phyloP scores from a whole-genome alignment of 2,888 invertebrate species.

The Magallana nippona region DNA sequence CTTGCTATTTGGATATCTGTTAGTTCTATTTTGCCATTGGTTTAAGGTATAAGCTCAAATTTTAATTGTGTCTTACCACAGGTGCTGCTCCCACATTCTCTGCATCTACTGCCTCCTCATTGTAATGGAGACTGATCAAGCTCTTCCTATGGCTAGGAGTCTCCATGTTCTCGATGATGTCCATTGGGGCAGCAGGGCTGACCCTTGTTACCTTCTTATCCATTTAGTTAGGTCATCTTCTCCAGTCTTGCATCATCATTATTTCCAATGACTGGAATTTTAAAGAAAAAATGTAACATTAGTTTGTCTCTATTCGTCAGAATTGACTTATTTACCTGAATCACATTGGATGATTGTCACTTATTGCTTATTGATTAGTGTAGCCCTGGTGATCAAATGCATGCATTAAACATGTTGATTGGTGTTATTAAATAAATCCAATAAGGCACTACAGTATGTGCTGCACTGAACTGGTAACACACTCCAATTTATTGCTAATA shows the following conservation, averaged over 20 bases:
- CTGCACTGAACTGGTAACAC: too few relatives aligned
- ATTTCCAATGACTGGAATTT: background rate
- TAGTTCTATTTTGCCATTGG: too few relatives aligned
- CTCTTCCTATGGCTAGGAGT: slow-evolving; percentile 34
- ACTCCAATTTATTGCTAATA: too few relatives aligned
- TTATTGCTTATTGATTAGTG: background rate
- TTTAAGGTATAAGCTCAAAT: too few relatives aligned
- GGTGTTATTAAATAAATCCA: too few relatives aligned
- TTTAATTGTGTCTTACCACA: slow-evolving; percentile 50
- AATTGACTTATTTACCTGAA: too few relatives aligned
- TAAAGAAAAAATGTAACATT: background rate
- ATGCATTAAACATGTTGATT: too few relatives aligned
- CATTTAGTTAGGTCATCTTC: slow-evolving; percentile 24
- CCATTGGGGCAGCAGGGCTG: background rate
- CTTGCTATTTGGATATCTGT: background rate
- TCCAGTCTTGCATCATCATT: background rate
- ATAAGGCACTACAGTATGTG: too few relatives aligned
- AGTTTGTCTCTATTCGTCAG: background rate
- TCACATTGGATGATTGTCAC: background rate
- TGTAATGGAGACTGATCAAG: slow-evolving; percentile 55
- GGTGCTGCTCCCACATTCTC: slow-evolving; percentile 55
- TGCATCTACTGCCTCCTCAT: slow-evolving; percentile 57
- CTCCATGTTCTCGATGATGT: slow-evolving; percentile 3
- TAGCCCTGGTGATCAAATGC: background rate
- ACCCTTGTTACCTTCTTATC: slow-evolving; percentile 11